Evolutionary conservation across 2,113 vertebrate genomes (phyloP).

Genomic region (Syrrhaptes paradoxus): DNA sequence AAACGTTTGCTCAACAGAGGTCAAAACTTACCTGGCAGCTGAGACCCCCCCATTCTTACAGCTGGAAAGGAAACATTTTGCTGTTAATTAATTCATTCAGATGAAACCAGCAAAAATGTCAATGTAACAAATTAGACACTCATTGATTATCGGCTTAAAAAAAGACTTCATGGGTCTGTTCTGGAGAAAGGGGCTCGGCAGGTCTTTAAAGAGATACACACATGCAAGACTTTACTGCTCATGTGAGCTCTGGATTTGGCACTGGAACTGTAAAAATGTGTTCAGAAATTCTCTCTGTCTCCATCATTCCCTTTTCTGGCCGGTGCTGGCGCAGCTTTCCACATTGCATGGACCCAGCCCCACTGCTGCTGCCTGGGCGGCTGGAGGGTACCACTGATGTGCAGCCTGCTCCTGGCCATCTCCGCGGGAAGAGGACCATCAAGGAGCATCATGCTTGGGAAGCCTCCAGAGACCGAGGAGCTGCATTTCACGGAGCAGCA

Average conservation of each 20-base stretch:
- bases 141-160: slow-evolving; percentile 79
- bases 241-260: background rate
- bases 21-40: slow-evolving; percentile 70
- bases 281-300: background rate
- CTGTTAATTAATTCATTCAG: slow-evolving; percentile 74
- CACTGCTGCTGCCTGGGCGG: background rate
- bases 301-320: background rate
- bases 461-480: background rate
- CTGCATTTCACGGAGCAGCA: background rate
- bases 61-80: slow-evolving; percentile 62
- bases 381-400: rapidly evolving
- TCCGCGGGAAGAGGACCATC: background rate
- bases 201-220: slow-evolving; percentile 52
- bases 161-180: slow-evolving; percentile 62
- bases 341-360: background rate
- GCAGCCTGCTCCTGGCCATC: background rate
- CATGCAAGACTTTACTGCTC: background rate
- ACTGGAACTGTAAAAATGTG: background rate
- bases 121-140: slow-evolving; percentile 74
- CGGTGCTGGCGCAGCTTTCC: background rate
- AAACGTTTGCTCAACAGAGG: slow-evolving; percentile 60
- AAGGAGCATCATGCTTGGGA: rapidly evolving
- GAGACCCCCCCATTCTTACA: background rate
- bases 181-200: slow-evolving; percentile 55
- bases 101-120: slow-evolving; percentile 77